Percentiles rank a stretch among this genome's conserved stretches.
Conservation (phyloP, 2,113 vertebrate genomes). For the Ammodytes marinus region DNA sequence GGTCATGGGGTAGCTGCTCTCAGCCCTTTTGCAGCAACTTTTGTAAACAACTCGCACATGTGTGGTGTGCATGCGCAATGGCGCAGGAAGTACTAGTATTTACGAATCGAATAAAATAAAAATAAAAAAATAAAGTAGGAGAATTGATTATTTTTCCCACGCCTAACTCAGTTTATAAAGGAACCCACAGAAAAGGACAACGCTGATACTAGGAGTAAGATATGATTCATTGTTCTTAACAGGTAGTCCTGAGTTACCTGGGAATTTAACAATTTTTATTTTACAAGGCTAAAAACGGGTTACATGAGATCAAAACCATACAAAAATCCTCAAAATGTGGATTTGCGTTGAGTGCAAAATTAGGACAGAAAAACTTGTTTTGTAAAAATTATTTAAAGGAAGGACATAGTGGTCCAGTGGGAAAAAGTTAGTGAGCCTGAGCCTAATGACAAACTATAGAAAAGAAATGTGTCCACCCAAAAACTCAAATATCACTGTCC, state of each 20-base stretch:
- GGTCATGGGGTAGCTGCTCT: too few species aligned
- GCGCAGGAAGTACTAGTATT: too few species aligned
- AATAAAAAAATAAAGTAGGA: too few species aligned
- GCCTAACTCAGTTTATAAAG: neutral
- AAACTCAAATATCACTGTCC: neutral
- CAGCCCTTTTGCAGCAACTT: too few species aligned
- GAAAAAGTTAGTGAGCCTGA: conserved; percentile 18
- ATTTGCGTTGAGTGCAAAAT: neutral
- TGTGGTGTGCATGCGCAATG: too few species aligned
- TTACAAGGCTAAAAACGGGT: neutral
- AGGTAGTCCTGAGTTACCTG: neutral
- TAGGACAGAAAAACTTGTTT: neutral
- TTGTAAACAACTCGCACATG: too few species aligned
- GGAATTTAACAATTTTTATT: too few species aligned
- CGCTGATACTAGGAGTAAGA: neutral
- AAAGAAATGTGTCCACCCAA: neutral
- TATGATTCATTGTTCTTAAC: neutral
- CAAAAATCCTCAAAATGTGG: too few species aligned
- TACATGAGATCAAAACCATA: neutral
- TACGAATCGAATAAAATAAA: too few species aligned
- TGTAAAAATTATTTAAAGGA: neutral
- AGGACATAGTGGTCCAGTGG: neutral
- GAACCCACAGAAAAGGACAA: neutral
- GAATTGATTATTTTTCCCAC: too few species aligned
- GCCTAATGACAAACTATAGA: neutral